Base-by-base conservation (phyloP, 23 tunicate genomes). In the Botrylloides violaceus region DNA sequence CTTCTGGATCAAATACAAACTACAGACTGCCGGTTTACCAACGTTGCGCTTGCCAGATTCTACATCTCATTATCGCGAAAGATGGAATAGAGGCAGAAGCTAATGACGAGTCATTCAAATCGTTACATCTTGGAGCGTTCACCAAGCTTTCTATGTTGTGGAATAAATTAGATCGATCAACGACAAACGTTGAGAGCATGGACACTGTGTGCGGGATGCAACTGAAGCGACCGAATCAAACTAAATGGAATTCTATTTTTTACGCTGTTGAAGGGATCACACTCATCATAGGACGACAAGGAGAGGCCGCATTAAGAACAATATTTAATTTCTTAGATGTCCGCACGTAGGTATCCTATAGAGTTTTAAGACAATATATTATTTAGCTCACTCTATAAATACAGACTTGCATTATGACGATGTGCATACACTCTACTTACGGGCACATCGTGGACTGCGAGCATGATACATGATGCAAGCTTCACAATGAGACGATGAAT, bases 221-320 rank as follows among this genome's bases (percentile, higher is more conserved):
- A 49, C 79, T 75, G 49, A 43, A 31, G 12, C 49, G 61, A 36
- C 79, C 79, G 61, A 59, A 75, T 28, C 26, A 21, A 21, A 75
- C 75, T 49, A 75, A 70, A 34, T 75, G 79, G 79, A 75, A 59
- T 34, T 75, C 79, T 22, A 33, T 75, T 25, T 75, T 36, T 61
- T 57, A 62, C 58, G 72, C 49, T 34, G 75, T 60, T 34, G 65
- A 56, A 36, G 27, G 50, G 34, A 33, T 64, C 25, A 21, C 49
- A 33, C 15, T 5, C 24, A 58, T 72, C 57, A 47, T 31, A 24
- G 34, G 28, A 15, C 21, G 71, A 39, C 56, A 72, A 33, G 57
- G 32, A 53, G 77, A 59, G 28, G 71, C 64, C 24, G 35, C 27
- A 29, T 72, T 29, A 53, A 49, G 49, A 20, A 43, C 9, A 7